A percentile compares a stretch with the other conserved stretches of the same genome.
Evolutionary conservation across 1,140 invertebrate genomes (phyloP).

Genomic region (Cydia strobilella): DNA sequence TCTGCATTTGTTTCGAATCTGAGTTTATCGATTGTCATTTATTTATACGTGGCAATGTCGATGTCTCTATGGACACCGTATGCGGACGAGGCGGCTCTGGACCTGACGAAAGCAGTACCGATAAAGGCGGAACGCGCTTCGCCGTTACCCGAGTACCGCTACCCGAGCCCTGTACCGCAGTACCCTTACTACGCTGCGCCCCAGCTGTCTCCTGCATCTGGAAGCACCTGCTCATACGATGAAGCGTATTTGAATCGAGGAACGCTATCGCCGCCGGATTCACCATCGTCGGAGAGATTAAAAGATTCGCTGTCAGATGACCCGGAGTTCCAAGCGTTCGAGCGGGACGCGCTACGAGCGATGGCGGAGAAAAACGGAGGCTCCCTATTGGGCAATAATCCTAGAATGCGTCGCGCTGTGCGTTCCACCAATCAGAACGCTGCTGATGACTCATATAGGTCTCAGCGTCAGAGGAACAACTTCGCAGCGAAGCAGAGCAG

Average conservation of each 20-base stretch:
- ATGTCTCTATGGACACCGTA: constrained; percentile 57
- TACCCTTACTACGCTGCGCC: constrained; percentile 20
- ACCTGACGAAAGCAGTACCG: constrained; percentile 45
- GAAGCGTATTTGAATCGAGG: not conserved
- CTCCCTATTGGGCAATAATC: constrained; percentile 80
- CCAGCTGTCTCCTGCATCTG: constrained; percentile 45
- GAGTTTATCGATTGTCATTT: constrained; percentile 34
- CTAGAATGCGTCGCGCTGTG: constrained; percentile 83
- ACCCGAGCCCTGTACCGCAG: not conserved
- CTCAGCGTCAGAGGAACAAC: constrained; percentile 95
- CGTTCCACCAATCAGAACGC: constrained; percentile 56
- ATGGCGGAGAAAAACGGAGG: constrained; percentile 82
- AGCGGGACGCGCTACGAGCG: constrained; percentile 84
- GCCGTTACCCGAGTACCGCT: constrained; percentile 37
- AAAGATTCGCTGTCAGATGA: constrained; percentile 52
- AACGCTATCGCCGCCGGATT: constrained; percentile 45
- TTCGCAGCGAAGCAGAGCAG: constrained; percentile 96
- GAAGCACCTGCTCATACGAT: constrained; percentile 39
- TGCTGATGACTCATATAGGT: constrained; percentile 89
- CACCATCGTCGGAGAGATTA: constrained; percentile 37
- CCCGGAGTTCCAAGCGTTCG: constrained; percentile 84
- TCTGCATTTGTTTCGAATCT: constrained; percentile 5
- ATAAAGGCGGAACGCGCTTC: constrained; percentile 38
- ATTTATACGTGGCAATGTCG: not conserved
- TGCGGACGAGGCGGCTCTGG: constrained; percentile 51